Conservation (phyloP, 2,797 vertebrate species). For the Danio aesculapii region DNA sequence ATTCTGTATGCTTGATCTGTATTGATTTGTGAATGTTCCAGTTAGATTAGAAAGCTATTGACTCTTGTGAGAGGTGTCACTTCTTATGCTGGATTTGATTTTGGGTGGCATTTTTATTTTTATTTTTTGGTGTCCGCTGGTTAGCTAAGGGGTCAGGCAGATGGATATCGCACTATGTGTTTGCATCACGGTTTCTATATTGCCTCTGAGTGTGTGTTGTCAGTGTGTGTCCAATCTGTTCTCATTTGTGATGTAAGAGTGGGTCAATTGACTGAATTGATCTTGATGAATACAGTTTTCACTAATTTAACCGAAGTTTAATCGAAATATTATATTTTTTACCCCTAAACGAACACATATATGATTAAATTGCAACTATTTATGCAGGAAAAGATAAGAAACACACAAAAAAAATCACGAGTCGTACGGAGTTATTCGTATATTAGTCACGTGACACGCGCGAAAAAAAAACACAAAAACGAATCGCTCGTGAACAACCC, state of each 20-base stretch:
- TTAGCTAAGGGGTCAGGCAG: not conserved
- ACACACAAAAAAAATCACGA: not conserved
- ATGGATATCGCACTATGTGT: conserved; percentile 17
- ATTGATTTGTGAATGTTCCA: conserved; percentile 15
- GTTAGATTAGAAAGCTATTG: not conserved
- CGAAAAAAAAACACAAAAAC: not conserved
- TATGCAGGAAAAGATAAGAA: not conserved
- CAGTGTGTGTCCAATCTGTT: conserved; percentile 55
- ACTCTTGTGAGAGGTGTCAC: not conserved
- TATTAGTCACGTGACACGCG: conserved; percentile 14
- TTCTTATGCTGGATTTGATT: conserved; percentile 6
- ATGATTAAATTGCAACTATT: not conserved
- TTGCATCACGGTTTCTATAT: conserved; percentile 28
- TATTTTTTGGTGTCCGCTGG: not conserved
- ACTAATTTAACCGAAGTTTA: no score
- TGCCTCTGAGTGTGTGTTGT: conserved; percentile 12
- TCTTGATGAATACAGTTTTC: not conserved
- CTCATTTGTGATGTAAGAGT: not conserved
- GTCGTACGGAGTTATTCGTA: not conserved
- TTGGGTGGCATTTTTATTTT: conserved; percentile 18
- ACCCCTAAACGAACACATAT: not conserved
- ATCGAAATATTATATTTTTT: not conserved
- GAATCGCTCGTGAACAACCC: not conserved
- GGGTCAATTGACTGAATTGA: not conserved
- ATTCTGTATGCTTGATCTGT: not conserved